Conservation (phyloP, 2,888 invertebrate species). For the Tinea trinotella region DNA sequence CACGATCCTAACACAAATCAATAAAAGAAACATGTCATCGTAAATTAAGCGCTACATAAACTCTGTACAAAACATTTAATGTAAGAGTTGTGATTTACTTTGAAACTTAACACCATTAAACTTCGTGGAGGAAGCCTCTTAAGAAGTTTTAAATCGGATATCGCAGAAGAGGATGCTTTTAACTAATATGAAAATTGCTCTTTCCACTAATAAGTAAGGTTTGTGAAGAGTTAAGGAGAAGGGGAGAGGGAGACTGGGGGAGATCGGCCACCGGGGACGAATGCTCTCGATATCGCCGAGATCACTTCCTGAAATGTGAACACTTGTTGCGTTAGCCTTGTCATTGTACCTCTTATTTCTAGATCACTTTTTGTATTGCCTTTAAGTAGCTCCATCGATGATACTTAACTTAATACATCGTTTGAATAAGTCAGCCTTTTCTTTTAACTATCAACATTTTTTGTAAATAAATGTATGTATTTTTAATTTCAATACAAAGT, state of each 20-base stretch:
- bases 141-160: conserved; percentile 24
- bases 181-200: conserved; percentile 32
- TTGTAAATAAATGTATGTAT: too few species aligned
- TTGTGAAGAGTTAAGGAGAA: conserved; percentile 20
- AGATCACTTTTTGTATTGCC: neutral
- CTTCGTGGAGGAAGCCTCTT: conserved; percentile 21
- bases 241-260: conserved; percentile 25
- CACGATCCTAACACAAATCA: too few species aligned
- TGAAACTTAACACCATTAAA: conserved; percentile 14
- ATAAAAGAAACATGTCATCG: neutral
- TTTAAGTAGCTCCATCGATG: neutral
- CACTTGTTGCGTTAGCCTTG: conserved; percentile 54
- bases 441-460: too few species aligned
- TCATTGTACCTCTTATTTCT: conserved; percentile 5
- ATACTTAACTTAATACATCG: neutral
- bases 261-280: conserved; percentile 45
- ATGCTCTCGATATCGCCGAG: conserved; percentile 44
- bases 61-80: neutral
- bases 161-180: conserved; percentile 23
- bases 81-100: neutral
- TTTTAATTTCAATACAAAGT: too few species aligned
- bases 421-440: too few species aligned
- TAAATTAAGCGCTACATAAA: neutral
- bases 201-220: conserved; percentile 14
- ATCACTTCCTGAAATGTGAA: conserved; percentile 45